phyloP scores from a whole-genome alignment of 2,797 vertebrate species.

The Etheostoma nigrum region DNA sequence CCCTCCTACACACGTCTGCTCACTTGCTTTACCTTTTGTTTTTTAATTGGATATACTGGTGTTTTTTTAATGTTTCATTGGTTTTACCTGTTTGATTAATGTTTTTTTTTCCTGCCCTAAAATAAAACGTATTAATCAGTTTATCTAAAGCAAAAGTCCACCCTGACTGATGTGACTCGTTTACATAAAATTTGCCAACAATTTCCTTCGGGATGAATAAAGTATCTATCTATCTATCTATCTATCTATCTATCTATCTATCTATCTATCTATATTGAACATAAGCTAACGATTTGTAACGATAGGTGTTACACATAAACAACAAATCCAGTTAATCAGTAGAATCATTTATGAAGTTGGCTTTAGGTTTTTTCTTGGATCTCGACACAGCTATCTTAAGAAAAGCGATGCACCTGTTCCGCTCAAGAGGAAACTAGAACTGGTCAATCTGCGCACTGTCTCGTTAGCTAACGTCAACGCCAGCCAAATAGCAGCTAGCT shows the following conservation, averaged over 20 bases:
- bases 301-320: too few relatives aligned
- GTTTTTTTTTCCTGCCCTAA: too few relatives aligned
- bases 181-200: neutral
- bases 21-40: too few relatives aligned
- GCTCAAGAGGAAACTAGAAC: constrained; percentile 38
- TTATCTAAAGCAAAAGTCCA: neutral
- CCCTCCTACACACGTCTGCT: too few relatives aligned
- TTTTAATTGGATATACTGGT: too few relatives aligned
- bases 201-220: too few relatives aligned
- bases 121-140: too few relatives aligned
- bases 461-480: constrained; percentile 58
- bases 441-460: constrained; percentile 71
- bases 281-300: neutral
- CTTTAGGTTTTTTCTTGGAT: neutral
- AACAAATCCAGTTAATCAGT: neutral
- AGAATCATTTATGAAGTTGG: fast-evolving
- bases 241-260: too few relatives aligned
- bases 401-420: constrained; percentile 72
- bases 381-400: neutral
- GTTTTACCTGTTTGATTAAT: too few relatives aligned
- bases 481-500: constrained; percentile 14
- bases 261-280: too few relatives aligned
- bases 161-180: neutral
- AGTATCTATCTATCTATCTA: too few relatives aligned
- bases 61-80: too few relatives aligned